Base-by-base conservation (phyloP, 2,888 invertebrate species). In the Pelosia muscerda region DNA sequence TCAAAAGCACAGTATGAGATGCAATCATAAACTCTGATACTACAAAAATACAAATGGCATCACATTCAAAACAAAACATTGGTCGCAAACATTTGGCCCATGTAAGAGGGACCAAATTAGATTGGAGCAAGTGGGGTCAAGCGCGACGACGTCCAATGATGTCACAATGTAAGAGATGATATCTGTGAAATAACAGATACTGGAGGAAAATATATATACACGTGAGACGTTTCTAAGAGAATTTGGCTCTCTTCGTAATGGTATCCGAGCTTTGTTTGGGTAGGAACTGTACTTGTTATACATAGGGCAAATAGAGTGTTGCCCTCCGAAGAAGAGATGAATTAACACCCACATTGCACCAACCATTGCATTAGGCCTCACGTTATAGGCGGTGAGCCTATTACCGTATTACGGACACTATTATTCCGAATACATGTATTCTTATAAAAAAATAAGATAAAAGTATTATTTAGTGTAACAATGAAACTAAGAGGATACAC, bases 121-220 rank as follows among this genome's bases (percentile, higher is more conserved):
- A 93, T 93, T 93, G 89, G 84, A 79, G 82, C 87, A 90, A 92
- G 92, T 90, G 91, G 91, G 93, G 93, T 92, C 92, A 92, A 90
- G 84, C 88, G 89, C 75, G 89, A 79, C 84, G 82, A 77, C 86
- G 85, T 86, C 91, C 90, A 88, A 88, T 87, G 88, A 82, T 81
- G 81, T 81, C 77, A 82, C 83, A 86, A 88, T 86, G 85, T 86
- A 86, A 84, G 88, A 87, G 85, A 90, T 90, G 84, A 90, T 90
- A 88, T 89, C 84, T 84, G 68, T 75, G 74, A 77, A 72, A 82
- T 80, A 78, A 77, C 71, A 77, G 74, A 79, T 72, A 73, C 76
- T 75, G 74, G 73, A 71, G 68, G 71, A 72, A 73, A 78, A 82
- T 78, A 75, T 76, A 72, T 75, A 74, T 73, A 74, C 49, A 67